A percentile compares a stretch with the other conserved stretches of the same genome.
Evolutionary conservation across 2,888 invertebrate species (phyloP).

Genomic region (Lordiphosa fenestrarum): DNA sequence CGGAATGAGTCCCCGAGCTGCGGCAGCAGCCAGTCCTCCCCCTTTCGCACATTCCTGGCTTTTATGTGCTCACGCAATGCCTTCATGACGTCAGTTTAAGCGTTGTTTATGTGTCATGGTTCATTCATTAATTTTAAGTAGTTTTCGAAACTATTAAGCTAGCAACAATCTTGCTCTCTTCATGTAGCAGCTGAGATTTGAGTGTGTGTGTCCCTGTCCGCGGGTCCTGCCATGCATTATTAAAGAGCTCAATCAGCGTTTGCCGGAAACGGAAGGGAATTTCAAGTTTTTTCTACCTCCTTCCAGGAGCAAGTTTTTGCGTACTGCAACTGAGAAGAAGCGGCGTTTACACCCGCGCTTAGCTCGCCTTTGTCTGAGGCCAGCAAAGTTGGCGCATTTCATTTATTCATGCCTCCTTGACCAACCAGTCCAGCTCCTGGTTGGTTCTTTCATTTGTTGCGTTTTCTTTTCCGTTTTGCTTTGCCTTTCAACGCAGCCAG

Average conservation of each 20-base stretch:
- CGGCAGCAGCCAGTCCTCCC: slow-evolving; percentile 16
- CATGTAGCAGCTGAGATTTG: slow-evolving; percentile 11
- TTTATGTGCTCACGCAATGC: slow-evolving; percentile 26
- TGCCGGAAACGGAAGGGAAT: slow-evolving; percentile 51
- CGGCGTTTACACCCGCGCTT: slow-evolving; percentile 65
- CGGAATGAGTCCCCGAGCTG: slow-evolving; percentile 38
- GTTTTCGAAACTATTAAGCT: slow-evolving; percentile 61
- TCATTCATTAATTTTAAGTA: slow-evolving; percentile 66
- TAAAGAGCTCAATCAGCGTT: slow-evolving; percentile 63
- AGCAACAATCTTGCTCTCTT: slow-evolving; percentile 37
- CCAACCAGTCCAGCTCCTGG: slow-evolving; percentile 16
- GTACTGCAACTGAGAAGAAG: slow-evolving; percentile 20
- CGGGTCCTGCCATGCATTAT: slow-evolving; percentile 32
- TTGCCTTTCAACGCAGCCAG: slow-evolving; percentile 29
- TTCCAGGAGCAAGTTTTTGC: slow-evolving; percentile 9
- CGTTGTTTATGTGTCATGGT: slow-evolving; percentile 61
- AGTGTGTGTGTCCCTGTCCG: slow-evolving; percentile 3
- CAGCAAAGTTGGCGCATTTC: slow-evolving; percentile 67
- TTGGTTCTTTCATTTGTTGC: slow-evolving; percentile 27
- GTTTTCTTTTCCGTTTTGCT: slow-evolving; percentile 16
- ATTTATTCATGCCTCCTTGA: slow-evolving; percentile 71
- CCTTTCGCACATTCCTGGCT: slow-evolving; percentile 14
- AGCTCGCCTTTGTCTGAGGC: slow-evolving; percentile 61
- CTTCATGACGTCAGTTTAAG: slow-evolving; percentile 48
- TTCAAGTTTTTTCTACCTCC: slow-evolving; percentile 21